A percentile compares a stretch with the other conserved stretches of the same genome.
These are phyloP conservation scores for Temnothorax longispinosus DNA, from an alignment of 1,140 invertebrate species.

Conservation along the genomic window DNA sequence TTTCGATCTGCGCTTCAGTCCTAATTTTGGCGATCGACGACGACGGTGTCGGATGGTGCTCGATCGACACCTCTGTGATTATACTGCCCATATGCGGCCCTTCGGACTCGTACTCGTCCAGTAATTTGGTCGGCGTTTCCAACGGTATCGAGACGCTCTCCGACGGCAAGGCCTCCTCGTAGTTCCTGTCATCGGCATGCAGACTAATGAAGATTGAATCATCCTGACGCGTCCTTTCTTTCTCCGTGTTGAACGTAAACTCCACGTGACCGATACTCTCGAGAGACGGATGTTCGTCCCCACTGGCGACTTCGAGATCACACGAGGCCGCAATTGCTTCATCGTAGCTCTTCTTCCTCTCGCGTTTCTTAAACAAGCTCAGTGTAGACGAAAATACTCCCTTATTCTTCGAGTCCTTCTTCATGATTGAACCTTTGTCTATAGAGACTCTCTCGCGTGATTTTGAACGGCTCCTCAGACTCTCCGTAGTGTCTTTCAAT, in stretches of 20 bases:
- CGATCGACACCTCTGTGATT: slow-evolving; percentile 80
- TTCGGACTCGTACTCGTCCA: slow-evolving; percentile 81
- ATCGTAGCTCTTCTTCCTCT: slow-evolving; percentile 83
- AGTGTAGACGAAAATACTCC: slow-evolving; percentile 85
- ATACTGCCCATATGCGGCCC: slow-evolving; percentile 71
- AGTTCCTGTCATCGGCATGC: slow-evolving; percentile 78
- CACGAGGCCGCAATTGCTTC: slow-evolving; percentile 69
- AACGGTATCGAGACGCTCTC: slow-evolving; percentile 83
- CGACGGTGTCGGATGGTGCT: slow-evolving; percentile 71
- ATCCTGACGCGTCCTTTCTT: slow-evolving; percentile 72
- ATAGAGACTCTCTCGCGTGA: slow-evolving; percentile 77
- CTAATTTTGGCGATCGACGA: slow-evolving; percentile 71
- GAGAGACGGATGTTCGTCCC: slow-evolving; percentile 69
- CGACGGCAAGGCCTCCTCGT: slow-evolving; percentile 80
- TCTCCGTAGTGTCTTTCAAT: slow-evolving; percentile 83
- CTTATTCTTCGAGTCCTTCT: slow-evolving; percentile 85
- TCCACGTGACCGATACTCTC: slow-evolving; percentile 84
- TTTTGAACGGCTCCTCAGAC: slow-evolving; percentile 81
- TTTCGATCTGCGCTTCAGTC: slow-evolving; percentile 80
- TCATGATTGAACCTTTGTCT: slow-evolving; percentile 78
- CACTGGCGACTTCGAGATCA: neutral
- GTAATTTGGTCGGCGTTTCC: slow-evolving; percentile 81
- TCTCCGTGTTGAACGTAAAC: slow-evolving; percentile 81
- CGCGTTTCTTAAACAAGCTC: slow-evolving; percentile 85
- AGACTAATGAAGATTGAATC: slow-evolving; percentile 82